A percentile compares a stretch with the other conserved stretches of the same genome.
These are phyloP conservation scores for Seriola rivoliana DNA, from an alignment of 2,113 vertebrate species.

Conservation along the genomic window DNA sequence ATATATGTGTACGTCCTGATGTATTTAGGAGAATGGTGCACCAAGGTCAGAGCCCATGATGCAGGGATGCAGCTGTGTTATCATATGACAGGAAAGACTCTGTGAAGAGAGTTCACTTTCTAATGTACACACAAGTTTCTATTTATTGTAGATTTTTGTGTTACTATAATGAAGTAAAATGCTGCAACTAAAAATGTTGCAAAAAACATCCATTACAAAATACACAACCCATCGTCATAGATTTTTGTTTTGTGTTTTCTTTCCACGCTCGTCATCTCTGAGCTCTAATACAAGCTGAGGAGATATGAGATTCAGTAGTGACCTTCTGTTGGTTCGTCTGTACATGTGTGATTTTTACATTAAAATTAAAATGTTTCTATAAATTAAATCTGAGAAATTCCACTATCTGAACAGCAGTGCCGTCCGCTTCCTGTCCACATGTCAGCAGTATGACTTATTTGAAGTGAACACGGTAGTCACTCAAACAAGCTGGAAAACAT, in stretches of 20 bases:
- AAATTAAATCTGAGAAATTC: background rate
- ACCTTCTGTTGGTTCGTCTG: background rate
- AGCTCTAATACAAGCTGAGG: background rate
- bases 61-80: background rate
- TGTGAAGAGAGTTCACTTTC: background rate
- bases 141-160: background rate
- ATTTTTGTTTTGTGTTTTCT: too few relatives aligned
- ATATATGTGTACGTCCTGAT: background rate
- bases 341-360: background rate
- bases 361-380: background rate
- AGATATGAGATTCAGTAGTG: background rate
- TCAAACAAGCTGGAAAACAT: conserved; percentile 5
- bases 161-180: background rate
- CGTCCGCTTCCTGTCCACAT: background rate
- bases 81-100: background rate
- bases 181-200: background rate
- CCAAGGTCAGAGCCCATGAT: background rate
- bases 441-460: background rate
- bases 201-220: background rate
- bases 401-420: background rate
- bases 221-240: background rate
- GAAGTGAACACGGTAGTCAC: background rate
- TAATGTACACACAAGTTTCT: background rate
- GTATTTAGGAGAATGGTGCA: background rate
- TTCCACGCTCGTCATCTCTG: background rate